Evolutionary conservation across 2,888 invertebrate genomes (phyloP).

Genomic region (Rhaphigaster nebulosa): DNA sequence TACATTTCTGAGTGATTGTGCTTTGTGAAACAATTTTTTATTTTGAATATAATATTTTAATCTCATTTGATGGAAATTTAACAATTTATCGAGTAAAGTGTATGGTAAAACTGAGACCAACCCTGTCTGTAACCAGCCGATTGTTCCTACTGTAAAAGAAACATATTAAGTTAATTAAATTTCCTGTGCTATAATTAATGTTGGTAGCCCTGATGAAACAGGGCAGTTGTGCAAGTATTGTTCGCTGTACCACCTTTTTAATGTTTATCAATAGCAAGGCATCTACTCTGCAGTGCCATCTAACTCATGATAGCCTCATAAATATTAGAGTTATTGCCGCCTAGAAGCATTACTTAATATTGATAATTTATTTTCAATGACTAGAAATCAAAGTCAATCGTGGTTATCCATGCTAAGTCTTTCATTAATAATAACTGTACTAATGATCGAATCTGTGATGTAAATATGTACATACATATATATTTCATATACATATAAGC

Average conservation of each 20-base stretch:
- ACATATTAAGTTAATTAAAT: neutral
- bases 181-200: neutral
- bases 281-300: neutral
- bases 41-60: neutral
- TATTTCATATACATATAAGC: constrained; percentile 20
- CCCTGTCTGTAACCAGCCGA: neutral
- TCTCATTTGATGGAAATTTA: neutral
- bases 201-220: neutral
- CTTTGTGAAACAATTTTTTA: neutral
- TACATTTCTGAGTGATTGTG: neutral
- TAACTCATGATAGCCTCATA: neutral
- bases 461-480: constrained; percentile 37
- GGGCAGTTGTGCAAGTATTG: neutral
- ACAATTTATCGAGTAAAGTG: neutral
- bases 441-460: constrained; percentile 33
- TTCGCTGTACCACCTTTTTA: neutral
- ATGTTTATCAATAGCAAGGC: neutral
- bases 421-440: constrained; percentile 40
- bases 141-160: neutral
- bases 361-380: neutral
- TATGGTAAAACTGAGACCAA: neutral
- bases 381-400: neutral
- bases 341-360: neutral
- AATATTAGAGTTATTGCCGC: neutral
- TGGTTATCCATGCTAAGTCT: constrained; percentile 36